phyloP scores from a whole-genome alignment of 2,888 invertebrate genomes.

The Leucophora obtusa region DNA sequence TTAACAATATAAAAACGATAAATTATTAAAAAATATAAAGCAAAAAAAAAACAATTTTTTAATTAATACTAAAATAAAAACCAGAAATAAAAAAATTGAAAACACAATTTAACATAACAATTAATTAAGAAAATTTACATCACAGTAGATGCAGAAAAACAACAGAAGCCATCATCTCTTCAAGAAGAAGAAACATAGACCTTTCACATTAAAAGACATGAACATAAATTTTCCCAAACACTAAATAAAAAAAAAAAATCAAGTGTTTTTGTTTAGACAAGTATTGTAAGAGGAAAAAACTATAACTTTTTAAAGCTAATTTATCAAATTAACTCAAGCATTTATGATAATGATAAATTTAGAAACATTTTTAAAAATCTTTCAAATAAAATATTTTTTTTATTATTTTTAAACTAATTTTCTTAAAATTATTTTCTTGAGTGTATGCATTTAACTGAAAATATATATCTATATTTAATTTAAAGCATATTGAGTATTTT shows the following conservation, averaged over 20 bases:
- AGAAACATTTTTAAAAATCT: background rate
- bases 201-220: conserved; percentile 28
- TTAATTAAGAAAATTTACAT: conserved; percentile 61
- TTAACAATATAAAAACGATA: conserved; percentile 25
- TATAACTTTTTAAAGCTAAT: conserved; percentile 66
- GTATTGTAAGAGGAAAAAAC: background rate
- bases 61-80: conserved; percentile 42
- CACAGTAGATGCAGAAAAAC: conserved; percentile 11
- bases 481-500: conserved; percentile 30
- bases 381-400: conserved; percentile 19
- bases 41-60: conserved; percentile 25
- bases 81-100: conserved; percentile 15
- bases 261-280: conserved; percentile 54
- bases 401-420: background rate
- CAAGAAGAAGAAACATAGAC: conserved; percentile 12
- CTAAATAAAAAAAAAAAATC: conserved; percentile 7
- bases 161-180: background rate
- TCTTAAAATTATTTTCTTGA: conserved; percentile 11
- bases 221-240: conserved; percentile 44
- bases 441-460: background rate
- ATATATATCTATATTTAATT: conserved; percentile 28
- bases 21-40: conserved; percentile 47
- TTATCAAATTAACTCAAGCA: conserved; percentile 74
- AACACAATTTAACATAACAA: conserved; percentile 52
- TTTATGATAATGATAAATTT: conserved; percentile 51